phyloP scores from a whole-genome alignment of 2,113 vertebrate genomes.

The Pseudorasbora parva region DNA sequence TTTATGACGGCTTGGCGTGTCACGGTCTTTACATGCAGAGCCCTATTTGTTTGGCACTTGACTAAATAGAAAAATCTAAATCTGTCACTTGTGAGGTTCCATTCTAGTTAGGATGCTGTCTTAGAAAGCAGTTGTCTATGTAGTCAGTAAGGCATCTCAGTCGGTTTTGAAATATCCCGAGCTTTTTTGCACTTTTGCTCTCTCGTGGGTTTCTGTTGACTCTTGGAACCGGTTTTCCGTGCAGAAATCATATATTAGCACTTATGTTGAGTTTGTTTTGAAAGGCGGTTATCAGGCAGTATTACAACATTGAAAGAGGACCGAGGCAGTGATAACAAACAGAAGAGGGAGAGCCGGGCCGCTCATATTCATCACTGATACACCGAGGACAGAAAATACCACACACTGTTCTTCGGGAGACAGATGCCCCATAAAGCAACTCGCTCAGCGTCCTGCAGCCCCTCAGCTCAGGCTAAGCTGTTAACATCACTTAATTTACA shows the following conservation, averaged over 20 bases:
- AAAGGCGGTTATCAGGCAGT: slow-evolving; percentile 12
- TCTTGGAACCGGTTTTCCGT: background rate
- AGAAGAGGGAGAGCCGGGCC: slow-evolving; percentile 21
- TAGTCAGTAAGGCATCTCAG: background rate
- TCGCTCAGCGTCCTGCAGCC: slow-evolving; percentile 24
- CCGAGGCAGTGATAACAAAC: slow-evolving; percentile 26
- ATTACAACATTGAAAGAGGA: slow-evolving; percentile 28
- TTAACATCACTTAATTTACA: slow-evolving; percentile 75
- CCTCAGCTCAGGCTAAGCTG: slow-evolving; percentile 56
- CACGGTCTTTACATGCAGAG: background rate
- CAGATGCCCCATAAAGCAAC: slow-evolving; percentile 1
- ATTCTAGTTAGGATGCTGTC: background rate
- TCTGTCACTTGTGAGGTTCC: background rate
- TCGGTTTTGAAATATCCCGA: background rate
- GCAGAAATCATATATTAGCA: slow-evolving; percentile 23
- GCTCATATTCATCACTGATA: slow-evolving; percentile 44
- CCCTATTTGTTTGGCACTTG: background rate
- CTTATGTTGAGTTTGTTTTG: slow-evolving; percentile 24
- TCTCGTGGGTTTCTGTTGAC: background rate
- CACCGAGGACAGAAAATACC: slow-evolving; percentile 25
- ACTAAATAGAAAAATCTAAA: background rate
- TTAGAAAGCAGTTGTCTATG: background rate
- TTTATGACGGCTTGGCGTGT: no score
- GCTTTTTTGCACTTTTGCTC: background rate
- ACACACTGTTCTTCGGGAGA: background rate